Evolutionary conservation across 2,113 vertebrate species (phyloP).

Genomic region (Alethe castanea): DNA sequence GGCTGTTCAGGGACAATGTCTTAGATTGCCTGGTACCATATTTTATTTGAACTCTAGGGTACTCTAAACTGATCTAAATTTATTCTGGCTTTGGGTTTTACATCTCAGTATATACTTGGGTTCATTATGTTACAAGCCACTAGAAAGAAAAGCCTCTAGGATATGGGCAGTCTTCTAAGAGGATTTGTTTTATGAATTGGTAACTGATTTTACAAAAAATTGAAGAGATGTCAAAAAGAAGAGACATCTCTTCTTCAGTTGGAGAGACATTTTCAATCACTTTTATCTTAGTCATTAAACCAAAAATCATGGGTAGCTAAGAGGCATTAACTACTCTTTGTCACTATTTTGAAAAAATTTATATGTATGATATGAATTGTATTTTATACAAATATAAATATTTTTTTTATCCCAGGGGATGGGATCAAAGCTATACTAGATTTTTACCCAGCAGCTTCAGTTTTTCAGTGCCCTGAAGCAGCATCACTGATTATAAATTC

Average conservation of each 20-base stretch:
- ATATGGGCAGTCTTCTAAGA: background rate
- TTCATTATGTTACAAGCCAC: background rate
- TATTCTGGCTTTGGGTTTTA: background rate
- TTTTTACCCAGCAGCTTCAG: background rate
- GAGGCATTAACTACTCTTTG: background rate
- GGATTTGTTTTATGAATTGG: background rate
- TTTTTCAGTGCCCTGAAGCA: background rate
- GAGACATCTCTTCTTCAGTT: background rate
- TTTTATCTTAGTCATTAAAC: background rate
- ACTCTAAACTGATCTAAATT: background rate
- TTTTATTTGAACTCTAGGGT: background rate
- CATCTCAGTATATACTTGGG: background rate
- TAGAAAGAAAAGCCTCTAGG: background rate
- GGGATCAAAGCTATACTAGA: background rate
- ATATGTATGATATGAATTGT: background rate
- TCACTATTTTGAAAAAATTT: background rate
- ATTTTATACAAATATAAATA: background rate
- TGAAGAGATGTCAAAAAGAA: background rate
- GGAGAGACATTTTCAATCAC: background rate
- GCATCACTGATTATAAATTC: background rate
- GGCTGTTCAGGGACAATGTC: background rate
- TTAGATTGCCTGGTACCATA: background rate
- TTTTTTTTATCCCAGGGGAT: background rate
- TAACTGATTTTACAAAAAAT: background rate
- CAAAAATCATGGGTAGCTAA: background rate